Evolutionary conservation across 2,797 vertebrate species (phyloP).

Genomic region (Gymnopithys bicolor): DNA sequence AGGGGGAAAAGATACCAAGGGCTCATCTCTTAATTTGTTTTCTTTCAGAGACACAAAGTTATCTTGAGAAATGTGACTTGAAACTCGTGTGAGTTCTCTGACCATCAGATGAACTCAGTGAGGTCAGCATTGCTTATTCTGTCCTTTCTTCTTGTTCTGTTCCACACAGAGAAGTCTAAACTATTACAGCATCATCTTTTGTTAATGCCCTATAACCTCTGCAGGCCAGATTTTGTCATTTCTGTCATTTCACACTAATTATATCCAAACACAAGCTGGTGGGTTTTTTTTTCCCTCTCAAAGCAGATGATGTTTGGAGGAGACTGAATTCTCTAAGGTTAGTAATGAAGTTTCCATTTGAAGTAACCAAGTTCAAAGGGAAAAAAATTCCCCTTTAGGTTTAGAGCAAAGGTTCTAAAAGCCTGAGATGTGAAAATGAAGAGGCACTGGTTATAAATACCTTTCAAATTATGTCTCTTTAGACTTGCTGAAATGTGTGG

Average conservation of each 20-base stretch:
- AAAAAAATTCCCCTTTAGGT: constrained; percentile 45
- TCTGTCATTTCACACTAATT: constrained; percentile 34
- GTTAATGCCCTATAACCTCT: not conserved
- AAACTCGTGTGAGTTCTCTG: not conserved
- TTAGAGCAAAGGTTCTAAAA: constrained; percentile 72
- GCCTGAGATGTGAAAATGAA: constrained; percentile 67
- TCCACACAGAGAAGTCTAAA: not conserved
- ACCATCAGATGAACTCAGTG: not conserved
- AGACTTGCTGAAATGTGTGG: constrained; percentile 62
- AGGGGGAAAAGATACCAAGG: not conserved
- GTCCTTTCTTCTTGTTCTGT: not conserved
- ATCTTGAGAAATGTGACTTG: not conserved
- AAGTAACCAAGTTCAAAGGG: constrained; percentile 67
- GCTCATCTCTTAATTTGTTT: not conserved
- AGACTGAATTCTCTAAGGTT: constrained; percentile 57
- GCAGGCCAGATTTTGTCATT: constrained; percentile 11
- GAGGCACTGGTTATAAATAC: constrained; percentile 40
- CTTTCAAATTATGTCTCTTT: constrained; percentile 69
- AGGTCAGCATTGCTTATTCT: not conserved
- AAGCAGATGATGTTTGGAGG: constrained; percentile 53
- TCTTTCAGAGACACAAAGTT: not conserved
- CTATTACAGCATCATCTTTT: not conserved
- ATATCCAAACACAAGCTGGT: constrained; percentile 29
- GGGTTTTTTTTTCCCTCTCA: not conserved
- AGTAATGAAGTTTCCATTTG: constrained; percentile 69